Base-by-base conservation (phyloP, 92 coral and sea anemone genomes). In the Epizoanthus rinbou region DNA sequence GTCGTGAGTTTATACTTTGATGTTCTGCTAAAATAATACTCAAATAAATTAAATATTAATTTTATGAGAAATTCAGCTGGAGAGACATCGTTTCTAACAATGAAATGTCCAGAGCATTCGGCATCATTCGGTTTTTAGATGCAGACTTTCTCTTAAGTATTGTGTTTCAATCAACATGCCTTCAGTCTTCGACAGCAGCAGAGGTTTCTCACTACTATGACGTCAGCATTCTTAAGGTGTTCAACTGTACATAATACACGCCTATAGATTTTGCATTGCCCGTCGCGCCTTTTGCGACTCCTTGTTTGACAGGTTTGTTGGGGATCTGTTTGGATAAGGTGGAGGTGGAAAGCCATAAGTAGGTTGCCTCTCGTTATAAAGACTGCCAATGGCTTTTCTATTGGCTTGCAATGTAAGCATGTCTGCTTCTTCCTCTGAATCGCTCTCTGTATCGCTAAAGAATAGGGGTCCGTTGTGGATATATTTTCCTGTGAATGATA, bases 361-460 rank as follows among this genome's bases (percentile, higher is more conserved):
- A 14, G 84, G 84, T 35, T 85, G 53, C 70, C 57, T 58, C 16
- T 60, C 71, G 52, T 43, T 78, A 16, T 62, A 41, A 6, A 50
- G 58, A 21, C 57, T 37, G 21, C 82, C 71, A 0, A 69, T 54
- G 56, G 58, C 1, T 39, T 28, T 78, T 66, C 52, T 85, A 10
- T 69, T 57, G 50, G 85, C 57, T 17, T 80, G 86, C 41, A 85
- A 52, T 5, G 80, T 80, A 53, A 60, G 73, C 52, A 88, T 57
- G 47, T 91, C 99, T 0, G 88, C 86, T 17, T 93, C 92, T 14
- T 95, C 98, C 39, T 96, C 99, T 10, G 98, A 84, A 53, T 93
- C 97, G 41, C 92, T 91, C 43, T 96, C 99, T 5, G 96, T 93
- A 80, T 96, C 99, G 84, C 99, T 96, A 57, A 96, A 78, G 86